Base-by-base conservation (phyloP, 2,888 invertebrate species). In the Galeopsomyia nigrocyanea region DNA sequence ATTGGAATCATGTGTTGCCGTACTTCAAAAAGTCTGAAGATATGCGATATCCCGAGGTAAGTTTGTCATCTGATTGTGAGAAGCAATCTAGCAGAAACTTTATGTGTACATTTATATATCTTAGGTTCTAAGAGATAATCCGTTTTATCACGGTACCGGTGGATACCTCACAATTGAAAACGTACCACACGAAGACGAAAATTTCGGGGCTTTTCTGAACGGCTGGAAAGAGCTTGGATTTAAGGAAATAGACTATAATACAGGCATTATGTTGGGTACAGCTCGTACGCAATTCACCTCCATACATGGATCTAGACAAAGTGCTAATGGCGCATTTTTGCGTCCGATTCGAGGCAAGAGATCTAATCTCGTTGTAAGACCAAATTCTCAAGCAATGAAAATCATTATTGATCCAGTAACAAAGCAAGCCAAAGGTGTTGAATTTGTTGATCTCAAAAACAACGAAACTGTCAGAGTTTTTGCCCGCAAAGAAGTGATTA, bases 241-340 rank as follows among this genome's bases (percentile, higher is more conserved):
- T 17, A 31, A 31, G 39, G 31, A 57, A 10, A 31, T 26, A 9
- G 57, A 57, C n/a, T 57, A 57, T 9, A 9, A 26, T n/a, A 51
- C 26, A 9, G n/a, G n/a, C n/a, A n/a, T n/a, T n/a, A n/a, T n/a
- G n/a, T n/a, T n/a, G n/a, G n/a, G n/a, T n/a, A n/a, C n/a, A n/a
- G n/a, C n/a, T n/a, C n/a, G n/a, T n/a, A n/a, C n/a, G n/a, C n/a
- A n/a, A n/a, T n/a, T n/a, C n/a, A n/a, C n/a, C n/a, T n/a, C n/a
- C n/a, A 51, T 63, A 31, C 85, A 90, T 79, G 92, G 92, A 3
- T 86, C 86, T 77, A 87, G 92, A 76, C 85, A 88, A 57, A 92
- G 92, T 21, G 87, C 89, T 0, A 92, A 92, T 79, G 84, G 82
- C 2, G 92, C 92, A 1, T 93, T 89, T 77, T 90, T 93, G n/a